Conservation (phyloP, 2,113 vertebrate genomes). For the Anhinga anhinga region DNA sequence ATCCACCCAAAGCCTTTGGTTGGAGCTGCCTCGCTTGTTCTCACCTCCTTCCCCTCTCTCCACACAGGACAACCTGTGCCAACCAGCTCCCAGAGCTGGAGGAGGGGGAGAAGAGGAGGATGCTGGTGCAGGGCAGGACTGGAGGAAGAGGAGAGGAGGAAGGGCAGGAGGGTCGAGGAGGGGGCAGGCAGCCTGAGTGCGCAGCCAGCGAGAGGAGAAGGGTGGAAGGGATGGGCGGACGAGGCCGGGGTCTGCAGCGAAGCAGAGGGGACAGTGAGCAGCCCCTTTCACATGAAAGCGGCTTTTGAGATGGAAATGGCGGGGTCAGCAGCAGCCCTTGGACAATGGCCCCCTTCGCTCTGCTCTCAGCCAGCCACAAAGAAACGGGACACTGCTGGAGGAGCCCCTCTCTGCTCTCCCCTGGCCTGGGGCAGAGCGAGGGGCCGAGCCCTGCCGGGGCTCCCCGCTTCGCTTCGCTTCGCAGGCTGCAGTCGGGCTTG, state of each 20-base stretch:
- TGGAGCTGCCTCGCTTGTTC: neutral
- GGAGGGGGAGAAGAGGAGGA: neutral
- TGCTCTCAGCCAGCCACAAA: neutral
- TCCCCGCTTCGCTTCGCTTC: neutral
- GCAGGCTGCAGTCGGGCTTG: neutral
- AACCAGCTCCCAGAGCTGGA: neutral
- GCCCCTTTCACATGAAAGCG: neutral
- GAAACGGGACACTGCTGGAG: neutral
- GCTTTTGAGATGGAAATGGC: conserved; percentile 65
- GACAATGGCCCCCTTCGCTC: conserved; percentile 14
- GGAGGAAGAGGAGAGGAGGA: neutral
- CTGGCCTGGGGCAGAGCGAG: neutral
- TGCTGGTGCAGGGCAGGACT: neutral
- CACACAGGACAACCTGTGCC: neutral
- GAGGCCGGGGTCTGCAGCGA: neutral
- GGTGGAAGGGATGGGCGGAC: neutral
- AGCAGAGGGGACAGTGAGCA: neutral
- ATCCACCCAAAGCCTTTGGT: neutral
- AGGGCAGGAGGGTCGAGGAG: neutral
- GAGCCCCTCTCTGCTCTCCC: neutral
- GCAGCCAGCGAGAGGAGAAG: neutral
- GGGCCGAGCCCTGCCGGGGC: neutral
- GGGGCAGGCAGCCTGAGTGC: neutral
- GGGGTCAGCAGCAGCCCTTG: conserved; percentile 31
- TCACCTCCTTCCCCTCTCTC: neutral